Conservation (phyloP, 2,113 vertebrate genomes). For the human region DNA sequence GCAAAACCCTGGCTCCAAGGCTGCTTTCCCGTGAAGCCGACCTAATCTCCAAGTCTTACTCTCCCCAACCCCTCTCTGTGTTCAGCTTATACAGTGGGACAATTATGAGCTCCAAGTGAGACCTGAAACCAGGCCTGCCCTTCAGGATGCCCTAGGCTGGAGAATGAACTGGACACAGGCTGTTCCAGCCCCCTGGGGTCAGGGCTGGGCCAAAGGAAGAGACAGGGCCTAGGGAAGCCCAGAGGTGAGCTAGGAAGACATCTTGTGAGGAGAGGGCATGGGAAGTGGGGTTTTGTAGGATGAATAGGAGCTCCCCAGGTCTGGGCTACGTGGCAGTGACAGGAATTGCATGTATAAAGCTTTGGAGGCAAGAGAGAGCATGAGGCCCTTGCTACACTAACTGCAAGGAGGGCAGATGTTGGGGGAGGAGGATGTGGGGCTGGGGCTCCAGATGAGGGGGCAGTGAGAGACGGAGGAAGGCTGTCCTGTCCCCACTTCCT, state of each 20-base stretch:
- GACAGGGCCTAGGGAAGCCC: background rate
- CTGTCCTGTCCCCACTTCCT: background rate
- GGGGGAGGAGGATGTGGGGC: background rate
- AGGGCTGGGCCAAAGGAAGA: background rate
- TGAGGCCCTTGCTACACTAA: background rate
- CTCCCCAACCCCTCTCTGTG: background rate
- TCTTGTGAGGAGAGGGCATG: background rate
- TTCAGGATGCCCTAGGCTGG: background rate
- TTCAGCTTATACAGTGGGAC: too few relatives aligned
- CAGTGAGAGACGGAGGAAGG: background rate
- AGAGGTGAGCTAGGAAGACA: background rate
- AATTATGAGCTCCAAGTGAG: background rate
- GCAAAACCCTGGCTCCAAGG: background rate
- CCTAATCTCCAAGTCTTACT: background rate
- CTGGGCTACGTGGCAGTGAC: background rate
- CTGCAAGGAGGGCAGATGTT: background rate
- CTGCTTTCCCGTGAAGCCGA: background rate
- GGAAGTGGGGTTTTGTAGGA: background rate
- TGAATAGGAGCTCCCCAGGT: background rate
- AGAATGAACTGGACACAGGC: background rate
- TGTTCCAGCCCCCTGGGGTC: accelerated
- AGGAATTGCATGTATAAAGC: background rate
- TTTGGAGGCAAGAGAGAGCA: background rate
- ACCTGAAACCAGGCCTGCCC: background rate
- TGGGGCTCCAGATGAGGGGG: background rate